Percentiles rank a stretch among this genome's conserved stretches.
Conservation (phyloP, 2,113 vertebrate genomes). For the Stomatorhinus ivindoensis region DNA sequence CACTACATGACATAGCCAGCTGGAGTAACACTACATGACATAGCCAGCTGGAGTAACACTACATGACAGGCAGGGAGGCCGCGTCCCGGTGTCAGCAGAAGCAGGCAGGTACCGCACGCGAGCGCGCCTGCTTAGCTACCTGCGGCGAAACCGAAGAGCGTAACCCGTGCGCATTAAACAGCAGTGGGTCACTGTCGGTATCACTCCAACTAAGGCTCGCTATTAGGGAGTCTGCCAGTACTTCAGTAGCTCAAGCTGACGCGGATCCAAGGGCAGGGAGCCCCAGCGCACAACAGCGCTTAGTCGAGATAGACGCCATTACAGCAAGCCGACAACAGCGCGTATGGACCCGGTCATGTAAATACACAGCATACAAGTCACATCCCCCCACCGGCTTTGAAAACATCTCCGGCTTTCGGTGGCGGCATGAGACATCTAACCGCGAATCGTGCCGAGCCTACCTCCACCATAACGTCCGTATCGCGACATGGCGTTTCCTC, state of each 20-base stretch:
- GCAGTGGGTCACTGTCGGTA: background rate
- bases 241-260: background rate
- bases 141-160: background rate
- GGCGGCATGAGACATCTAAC: background rate
- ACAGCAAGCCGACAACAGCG: background rate
- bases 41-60: background rate
- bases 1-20: background rate
- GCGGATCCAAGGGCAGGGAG: background rate
- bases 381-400: background rate
- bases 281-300: background rate
- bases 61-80: background rate
- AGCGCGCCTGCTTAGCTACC: background rate
- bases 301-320: background rate
- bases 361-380: background rate
- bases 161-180: background rate
- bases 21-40: background rate
- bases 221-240: background rate
- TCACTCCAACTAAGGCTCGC: background rate
- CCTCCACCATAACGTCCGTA: slow-evolving; percentile 68
- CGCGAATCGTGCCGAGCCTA: background rate
- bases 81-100: background rate
- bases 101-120: background rate
- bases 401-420: background rate
- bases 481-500: slow-evolving; percentile 57
- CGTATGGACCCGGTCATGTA: background rate